A percentile compares a stretch with the other conserved stretches of the same genome.
Conservation (phyloP, 2,113 vertebrate species). For the Synodontis membranacea region DNA sequence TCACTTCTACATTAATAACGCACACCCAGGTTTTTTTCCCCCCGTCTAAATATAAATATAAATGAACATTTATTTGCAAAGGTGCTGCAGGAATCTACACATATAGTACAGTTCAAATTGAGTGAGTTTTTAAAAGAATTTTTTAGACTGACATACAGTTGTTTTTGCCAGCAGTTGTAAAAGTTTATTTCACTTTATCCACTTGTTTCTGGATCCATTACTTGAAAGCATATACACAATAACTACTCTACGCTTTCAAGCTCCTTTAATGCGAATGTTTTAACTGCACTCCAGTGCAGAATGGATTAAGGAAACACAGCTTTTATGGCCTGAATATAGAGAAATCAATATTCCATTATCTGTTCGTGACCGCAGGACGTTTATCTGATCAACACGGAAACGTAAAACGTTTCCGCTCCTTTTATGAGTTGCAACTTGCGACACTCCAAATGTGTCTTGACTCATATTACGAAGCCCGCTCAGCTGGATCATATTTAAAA, state of each 20-base stretch:
- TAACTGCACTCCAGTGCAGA: neutral
- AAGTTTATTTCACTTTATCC: neutral
- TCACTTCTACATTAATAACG: neutral
- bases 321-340: constrained; percentile 12
- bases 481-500: neutral
- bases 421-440: neutral
- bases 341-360: constrained; percentile 42
- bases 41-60: neutral
- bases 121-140: neutral
- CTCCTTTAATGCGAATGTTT: neutral
- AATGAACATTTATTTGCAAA: neutral
- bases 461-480: neutral
- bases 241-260: neutral
- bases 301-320: constrained; percentile 13
- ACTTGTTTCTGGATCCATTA: constrained; percentile 5
- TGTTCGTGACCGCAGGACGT: neutral
- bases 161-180: neutral
- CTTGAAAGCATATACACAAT: neutral
- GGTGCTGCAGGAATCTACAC: neutral
- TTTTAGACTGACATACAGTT: neutral
- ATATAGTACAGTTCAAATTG: neutral
- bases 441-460: neutral
- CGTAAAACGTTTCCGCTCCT: constrained; percentile 3
- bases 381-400: neutral
- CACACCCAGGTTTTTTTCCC: neutral